Evolutionary conservation across 2,113 vertebrate genomes (phyloP), one percentile per base, ranked within the genome.

Genomic region (Panthera uncia): DNA sequence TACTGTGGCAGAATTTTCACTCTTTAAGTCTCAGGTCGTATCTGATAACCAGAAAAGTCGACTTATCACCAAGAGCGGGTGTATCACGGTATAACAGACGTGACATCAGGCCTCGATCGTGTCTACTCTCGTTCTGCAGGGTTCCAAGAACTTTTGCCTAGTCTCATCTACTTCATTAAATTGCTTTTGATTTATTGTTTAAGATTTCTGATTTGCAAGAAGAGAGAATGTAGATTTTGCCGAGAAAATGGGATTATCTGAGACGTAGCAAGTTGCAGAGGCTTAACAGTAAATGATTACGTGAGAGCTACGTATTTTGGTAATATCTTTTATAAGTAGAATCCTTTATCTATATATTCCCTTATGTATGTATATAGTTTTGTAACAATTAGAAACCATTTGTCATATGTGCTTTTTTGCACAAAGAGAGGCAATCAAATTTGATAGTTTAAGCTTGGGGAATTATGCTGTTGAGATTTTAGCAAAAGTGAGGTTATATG

Each of bases 21-120:
- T 97, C 55, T 57, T 38, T 45, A 93, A 80, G 93, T 95, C 97
- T 80, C 16, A 57, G 91, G 94, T 96, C 66, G 14, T 38, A 63
- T 81, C 25, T 0, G 13, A 7, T 93, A 68, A 92, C n/a, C 0
- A 57, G 95, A 83, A 91, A 95, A 11, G 82, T 91, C 36, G 7
- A 10, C 48, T 69, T 94, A 93, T 29, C 45, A n/a, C 48, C 21
- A 50, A 78, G 91, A 84, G 68, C 92, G 91, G 97, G 71, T 80
- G 21, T 94, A 2, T 71, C 38, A 89, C 96, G 66, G 91, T 85
- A 48, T 55, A 1, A 0, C 81, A 66, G 88, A 83, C 78, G 13
- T 48, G 76, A 91, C 93, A 68, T 95, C 66, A 63, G 55, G 45
- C 45, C 21, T 21, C 36, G 38, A 31, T 48, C 68, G 4, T 10